phyloP scores from a whole-genome alignment of 2,888 invertebrate species.

The Sarcophaga rosellei region DNA sequence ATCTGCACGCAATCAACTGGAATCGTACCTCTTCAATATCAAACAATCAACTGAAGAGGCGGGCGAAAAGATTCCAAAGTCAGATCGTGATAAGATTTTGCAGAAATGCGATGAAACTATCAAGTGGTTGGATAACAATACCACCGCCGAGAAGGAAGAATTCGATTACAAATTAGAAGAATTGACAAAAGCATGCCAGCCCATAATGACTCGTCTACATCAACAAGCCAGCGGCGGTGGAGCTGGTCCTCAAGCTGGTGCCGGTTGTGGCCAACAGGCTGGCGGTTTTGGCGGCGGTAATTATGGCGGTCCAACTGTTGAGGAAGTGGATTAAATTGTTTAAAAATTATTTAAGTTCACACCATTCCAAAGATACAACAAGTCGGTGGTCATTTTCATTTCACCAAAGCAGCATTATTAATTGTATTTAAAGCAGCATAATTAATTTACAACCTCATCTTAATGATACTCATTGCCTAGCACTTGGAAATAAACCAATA shows the following conservation, averaged over 20 bases:
- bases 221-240: conserved; percentile 82
- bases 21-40: conserved; percentile 86
- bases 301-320: conserved; percentile 79
- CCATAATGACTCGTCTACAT: conserved; percentile 82
- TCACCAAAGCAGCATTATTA: no score
- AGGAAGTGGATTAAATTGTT: conserved; percentile 80
- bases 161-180: conserved; percentile 83
- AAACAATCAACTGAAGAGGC: conserved; percentile 87
- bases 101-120: conserved; percentile 86
- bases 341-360: conserved; percentile 76
- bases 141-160: conserved; percentile 89
- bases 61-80: conserved; percentile 84
- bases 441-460: no score
- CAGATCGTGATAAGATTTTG: conserved; percentile 86
- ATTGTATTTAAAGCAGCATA: no score
- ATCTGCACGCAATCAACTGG: conserved; percentile 87
- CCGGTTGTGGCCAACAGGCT: conserved; percentile 82
- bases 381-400: no score
- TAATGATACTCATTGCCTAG: no score
- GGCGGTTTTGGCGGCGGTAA: conserved; percentile 85
- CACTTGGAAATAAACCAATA: no score
- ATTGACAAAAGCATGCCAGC: conserved; percentile 80
- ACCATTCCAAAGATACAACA: background rate
- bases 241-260: conserved; percentile 22
- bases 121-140: conserved; percentile 89